Base-by-base conservation (phyloP, 92 coral and sea anemone species). In the Ricordea florida region DNA sequence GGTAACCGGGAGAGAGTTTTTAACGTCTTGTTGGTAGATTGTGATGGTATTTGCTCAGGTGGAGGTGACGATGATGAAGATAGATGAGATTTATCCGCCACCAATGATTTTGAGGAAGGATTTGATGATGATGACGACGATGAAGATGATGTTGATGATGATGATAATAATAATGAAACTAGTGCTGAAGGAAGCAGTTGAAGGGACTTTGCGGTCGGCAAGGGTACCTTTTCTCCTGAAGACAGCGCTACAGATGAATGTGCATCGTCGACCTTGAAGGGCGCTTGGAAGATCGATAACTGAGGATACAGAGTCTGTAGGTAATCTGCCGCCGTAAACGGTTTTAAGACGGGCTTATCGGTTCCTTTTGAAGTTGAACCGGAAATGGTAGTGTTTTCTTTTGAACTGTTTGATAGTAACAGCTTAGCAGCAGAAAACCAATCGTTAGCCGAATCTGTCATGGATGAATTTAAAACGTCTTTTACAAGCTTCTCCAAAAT, bases 231-330 rank as follows among this genome's bases (percentile, higher is more conserved):
- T n/a, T n/a, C n/a, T n/a, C n/a, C n/a, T n/a, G 48, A 70, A 7
- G 41, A 23, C 25, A n/a, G 28, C 40, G 25, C 20, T 5, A 37
- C 10, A 8, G 61, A 55, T 3, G 40, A 40, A 26, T 55, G 28
- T 40, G 28, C 32, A 28, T 55, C 62, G 18, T 55, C 62, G 11
- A 55, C 42, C 56, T 38, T 53, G 22, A 70, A 32, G 6, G 77
- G 65, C 4, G 77, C 77, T 20, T 55, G 53, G 36, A 70, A 70
- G 28, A 38, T 41, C 2, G 77, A 70, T 27, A 70, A 18, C 29
- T 70, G 65, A 1, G 77, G 66, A 55, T 53, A 70, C 15, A 70
- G 77, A 27, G n/a, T 70, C 42, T 70, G 48, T 11, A 70, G 52
- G 30, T 70, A 53, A 11, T 70, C 77, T 7, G 77, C 77, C 8